Conservation (phyloP, 2,888 invertebrate genomes). For the Desoria tigrina region DNA sequence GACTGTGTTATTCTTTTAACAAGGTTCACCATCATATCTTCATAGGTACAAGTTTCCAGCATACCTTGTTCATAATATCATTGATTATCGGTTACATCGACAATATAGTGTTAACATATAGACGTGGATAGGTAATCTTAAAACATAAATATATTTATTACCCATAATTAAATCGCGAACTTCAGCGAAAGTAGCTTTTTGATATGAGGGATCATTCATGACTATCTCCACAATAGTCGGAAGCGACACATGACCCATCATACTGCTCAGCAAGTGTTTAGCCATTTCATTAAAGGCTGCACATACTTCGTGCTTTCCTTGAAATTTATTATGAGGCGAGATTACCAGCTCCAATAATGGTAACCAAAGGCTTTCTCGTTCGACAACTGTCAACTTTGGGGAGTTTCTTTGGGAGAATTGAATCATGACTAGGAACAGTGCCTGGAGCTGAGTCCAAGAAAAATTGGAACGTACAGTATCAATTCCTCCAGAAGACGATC, state of each 20-base stretch:
- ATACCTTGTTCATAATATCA: no score
- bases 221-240: constrained; percentile 60
- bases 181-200: constrained; percentile 62
- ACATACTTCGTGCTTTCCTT: constrained; percentile 50
- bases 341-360: constrained; percentile 59
- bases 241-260: constrained; percentile 62
- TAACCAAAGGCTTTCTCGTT: constrained; percentile 60
- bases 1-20: constrained; percentile 68
- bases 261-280: constrained; percentile 60
- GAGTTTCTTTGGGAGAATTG: constrained; percentile 61
- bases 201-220: constrained; percentile 61
- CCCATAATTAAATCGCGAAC: constrained; percentile 62
- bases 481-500: not conserved
- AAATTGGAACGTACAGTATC: constrained; percentile 15
- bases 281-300: constrained; percentile 59
- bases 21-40: constrained; percentile 70
- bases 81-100: not conserved
- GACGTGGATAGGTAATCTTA: not conserved
- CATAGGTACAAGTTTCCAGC: constrained; percentile 74
- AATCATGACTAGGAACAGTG: constrained; percentile 56
- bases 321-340: constrained; percentile 58
- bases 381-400: constrained; percentile 57
- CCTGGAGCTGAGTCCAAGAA: constrained; percentile 51
- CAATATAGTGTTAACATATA: not conserved
- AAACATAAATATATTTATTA: constrained; percentile 29